Evolutionary conservation across 1,140 invertebrate genomes (phyloP).

Genomic region (Neoseiulus cucumeris): DNA sequence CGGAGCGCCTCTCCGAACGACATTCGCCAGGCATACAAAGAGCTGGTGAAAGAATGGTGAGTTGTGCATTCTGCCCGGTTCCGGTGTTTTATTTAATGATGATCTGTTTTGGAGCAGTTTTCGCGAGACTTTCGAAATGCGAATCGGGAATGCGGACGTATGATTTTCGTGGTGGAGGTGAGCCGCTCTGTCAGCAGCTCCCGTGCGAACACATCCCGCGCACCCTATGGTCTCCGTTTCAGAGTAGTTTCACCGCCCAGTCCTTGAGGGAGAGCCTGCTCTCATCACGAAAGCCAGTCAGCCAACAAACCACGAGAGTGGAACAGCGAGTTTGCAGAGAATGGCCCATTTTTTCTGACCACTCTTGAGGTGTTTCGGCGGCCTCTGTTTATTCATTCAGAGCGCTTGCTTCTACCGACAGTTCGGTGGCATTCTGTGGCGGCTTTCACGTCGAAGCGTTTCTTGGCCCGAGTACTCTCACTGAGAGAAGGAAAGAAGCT

Average conservation of each 20-base stretch:
- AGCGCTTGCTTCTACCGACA: no score
- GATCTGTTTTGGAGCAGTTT: no score
- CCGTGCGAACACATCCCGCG: neutral
- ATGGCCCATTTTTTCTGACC: no score
- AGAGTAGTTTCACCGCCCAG: neutral
- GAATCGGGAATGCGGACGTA: neutral
- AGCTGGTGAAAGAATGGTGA: constrained; percentile 68
- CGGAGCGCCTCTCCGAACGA: constrained; percentile 49
- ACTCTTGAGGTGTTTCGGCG: no score
- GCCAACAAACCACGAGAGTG: neutral
- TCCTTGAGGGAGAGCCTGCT: neutral
- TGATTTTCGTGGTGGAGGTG: neutral
- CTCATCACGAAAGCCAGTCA: neutral
- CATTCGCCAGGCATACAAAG: constrained; percentile 70
- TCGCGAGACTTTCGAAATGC: no score
- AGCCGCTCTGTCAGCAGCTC: neutral
- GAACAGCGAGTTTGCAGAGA: no score
- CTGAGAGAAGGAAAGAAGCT: no score
- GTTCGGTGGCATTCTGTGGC: no score
- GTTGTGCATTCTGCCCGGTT: constrained; percentile 11
- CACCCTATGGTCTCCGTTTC: neutral
- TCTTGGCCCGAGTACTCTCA: no score
- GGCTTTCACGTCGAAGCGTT: no score
- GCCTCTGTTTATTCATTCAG: no score
- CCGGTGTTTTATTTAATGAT: constrained; percentile 12